These are phyloP conservation scores for Anastatus disparis DNA, from an alignment of 1,140 invertebrate species.

Conservation along the genomic window DNA sequence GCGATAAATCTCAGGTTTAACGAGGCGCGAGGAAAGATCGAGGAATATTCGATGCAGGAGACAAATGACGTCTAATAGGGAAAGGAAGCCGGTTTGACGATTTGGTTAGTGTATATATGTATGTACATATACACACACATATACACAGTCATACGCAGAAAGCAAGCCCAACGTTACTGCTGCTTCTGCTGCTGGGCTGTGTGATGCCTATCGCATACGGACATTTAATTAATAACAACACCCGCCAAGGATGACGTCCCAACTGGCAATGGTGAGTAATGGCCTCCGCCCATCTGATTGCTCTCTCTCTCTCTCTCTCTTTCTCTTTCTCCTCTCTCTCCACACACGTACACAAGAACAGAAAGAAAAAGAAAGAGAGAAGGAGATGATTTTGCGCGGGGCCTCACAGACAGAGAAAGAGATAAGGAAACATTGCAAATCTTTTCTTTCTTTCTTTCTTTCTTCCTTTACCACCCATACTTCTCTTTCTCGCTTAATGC, in stretches of 20 bases:
- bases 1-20: slow-evolving; percentile 59
- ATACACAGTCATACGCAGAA: too few relatives aligned
- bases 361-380: slow-evolving; percentile 1
- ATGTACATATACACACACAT: too few relatives aligned
- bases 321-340: too few relatives aligned
- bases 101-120: too few relatives aligned
- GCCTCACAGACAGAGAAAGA: slow-evolving; percentile 20
- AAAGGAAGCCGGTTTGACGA: slow-evolving; percentile 52
- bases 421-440: slow-evolving; percentile 18
- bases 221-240: slow-evolving; percentile 68
- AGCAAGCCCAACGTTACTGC: too few relatives aligned
- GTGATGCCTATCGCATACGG: slow-evolving; percentile 66
- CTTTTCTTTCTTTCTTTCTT: neutral
- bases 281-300: slow-evolving; percentile 63
- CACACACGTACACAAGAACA: slow-evolving; percentile 10
- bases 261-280: slow-evolving; percentile 64
- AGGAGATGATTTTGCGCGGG: too few relatives aligned
- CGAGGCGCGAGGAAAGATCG: slow-evolving; percentile 51
- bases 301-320: slow-evolving; percentile 20
- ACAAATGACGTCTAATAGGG: slow-evolving; percentile 66
- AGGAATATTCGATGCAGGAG: slow-evolving; percentile 56
- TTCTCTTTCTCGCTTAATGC: neutral
- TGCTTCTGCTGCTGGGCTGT: too few relatives aligned
- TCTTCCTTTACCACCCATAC: neutral
- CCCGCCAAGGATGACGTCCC: slow-evolving; percentile 61